phyloP scores from a whole-genome alignment of 1,140 invertebrate genomes.

The Neodiprion lecontei region DNA sequence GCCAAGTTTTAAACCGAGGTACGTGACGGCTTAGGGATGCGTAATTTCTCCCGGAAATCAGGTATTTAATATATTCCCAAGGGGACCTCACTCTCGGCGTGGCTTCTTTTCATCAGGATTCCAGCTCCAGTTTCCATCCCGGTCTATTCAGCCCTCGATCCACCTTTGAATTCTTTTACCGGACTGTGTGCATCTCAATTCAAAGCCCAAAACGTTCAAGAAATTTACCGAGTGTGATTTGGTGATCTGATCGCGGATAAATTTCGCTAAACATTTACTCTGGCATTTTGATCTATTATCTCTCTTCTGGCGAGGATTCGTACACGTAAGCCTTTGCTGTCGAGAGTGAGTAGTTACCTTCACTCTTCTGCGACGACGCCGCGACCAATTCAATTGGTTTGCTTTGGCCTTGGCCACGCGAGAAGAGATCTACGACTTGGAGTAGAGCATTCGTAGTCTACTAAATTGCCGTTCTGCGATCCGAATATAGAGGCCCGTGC shows the following conservation, averaged over 20 bases:
- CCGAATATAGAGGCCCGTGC: not conserved
- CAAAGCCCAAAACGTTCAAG: no score
- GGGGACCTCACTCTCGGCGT: not conserved
- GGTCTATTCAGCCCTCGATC: no score
- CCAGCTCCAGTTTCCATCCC: no score
- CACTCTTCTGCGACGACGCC: not conserved
- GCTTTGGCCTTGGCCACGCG: not conserved
- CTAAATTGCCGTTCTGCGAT: not conserved
- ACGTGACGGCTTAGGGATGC: conserved; percentile 1
- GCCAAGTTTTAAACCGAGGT: not conserved
- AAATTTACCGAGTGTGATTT: no score
- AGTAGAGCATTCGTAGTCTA: not conserved
- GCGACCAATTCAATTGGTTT: not conserved
- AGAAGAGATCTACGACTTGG: not conserved
- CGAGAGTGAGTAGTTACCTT: not conserved
- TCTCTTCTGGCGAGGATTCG: no score
- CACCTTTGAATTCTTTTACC: no score
- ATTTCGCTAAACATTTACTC: no score
- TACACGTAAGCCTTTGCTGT: no score
- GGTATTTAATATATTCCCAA: not conserved
- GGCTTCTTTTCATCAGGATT: no score
- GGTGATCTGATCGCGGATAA: no score
- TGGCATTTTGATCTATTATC: no score
- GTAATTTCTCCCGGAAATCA: not conserved
- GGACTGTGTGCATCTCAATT: no score